Base-by-base conservation (phyloP, 53 echinoderm and acorn worm species). In the Patiria pectinifera region DNA sequence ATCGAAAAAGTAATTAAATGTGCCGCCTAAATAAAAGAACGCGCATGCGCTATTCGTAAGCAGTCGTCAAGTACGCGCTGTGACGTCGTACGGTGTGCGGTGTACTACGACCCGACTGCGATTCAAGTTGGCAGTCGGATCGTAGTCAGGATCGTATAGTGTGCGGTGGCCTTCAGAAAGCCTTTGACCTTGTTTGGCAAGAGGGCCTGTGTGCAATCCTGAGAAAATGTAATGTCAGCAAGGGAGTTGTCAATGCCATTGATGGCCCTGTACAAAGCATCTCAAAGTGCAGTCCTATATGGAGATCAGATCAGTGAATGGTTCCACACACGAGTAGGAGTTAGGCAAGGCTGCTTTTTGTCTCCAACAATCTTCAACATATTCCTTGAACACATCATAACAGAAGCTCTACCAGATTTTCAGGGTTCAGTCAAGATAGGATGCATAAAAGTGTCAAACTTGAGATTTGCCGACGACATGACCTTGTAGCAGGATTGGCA, bases 351-450 rank as follows among this genome's bases (percentile, higher is more conserved):
- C 25, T 92, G 85, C 75, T 11, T 92, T 5, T 84, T 92, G 6
- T 72, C 85, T 4, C 85, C 77, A 9, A n/a, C 48, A 7, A 69
- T 94, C 12, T 94, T 92, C 61, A 94, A 92, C 75, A 74, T n/a
- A 92, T 35, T 89, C 71, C 77, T 76, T 6, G 92, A 94, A 48
- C 9, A 24, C 19, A 92, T 92, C 49, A 94, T 94, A 92, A 78
- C 6, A 70, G 94, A 92, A 22, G 62, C 71, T 0, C 59, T 83
- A 16, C 75, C 82, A 62, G 84, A 78, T 11, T 62, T 75, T 24
- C 21, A 86, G 10, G 66, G 13, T 22, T 59, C 47, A 44, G 45
- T 79, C 9, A 35, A 8, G 6, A 35, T 0, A 35, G 35, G 35
- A 35, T 35, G 35, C 1, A 35, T 35, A 35, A 35, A 0, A 35